These are phyloP conservation scores for Cataglyphis altisquamis DNA, from an alignment of 2,888 invertebrate genomes.

Conservation along the genomic window DNA sequence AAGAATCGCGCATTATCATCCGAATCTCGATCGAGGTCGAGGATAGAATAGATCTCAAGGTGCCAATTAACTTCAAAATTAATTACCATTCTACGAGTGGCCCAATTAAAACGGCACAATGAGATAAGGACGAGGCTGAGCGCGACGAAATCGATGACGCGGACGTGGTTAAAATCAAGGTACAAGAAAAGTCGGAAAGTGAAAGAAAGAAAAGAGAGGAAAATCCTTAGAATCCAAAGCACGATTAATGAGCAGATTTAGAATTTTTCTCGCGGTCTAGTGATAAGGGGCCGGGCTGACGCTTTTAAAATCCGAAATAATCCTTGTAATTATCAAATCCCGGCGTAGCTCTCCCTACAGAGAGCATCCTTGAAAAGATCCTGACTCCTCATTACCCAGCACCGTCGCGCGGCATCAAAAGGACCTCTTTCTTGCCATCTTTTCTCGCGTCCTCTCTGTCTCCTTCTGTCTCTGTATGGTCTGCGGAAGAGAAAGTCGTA, in stretches of 20 bases:
- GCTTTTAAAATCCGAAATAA: slow-evolving; percentile 83
- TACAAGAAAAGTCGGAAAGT: background rate
- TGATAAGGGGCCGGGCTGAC: slow-evolving; percentile 79
- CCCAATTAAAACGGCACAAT: slow-evolving; percentile 77
- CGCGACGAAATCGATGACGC: slow-evolving; percentile 68
- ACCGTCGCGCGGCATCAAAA: slow-evolving; percentile 78
- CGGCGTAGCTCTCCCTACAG: slow-evolving; percentile 76
- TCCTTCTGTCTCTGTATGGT: slow-evolving; percentile 20
- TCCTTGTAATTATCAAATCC: slow-evolving; percentile 86
- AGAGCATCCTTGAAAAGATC: slow-evolving; percentile 83
- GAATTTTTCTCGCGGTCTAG: slow-evolving; percentile 85
- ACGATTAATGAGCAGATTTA: slow-evolving; percentile 84
- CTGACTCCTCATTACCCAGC: slow-evolving; percentile 84
- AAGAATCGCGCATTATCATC: slow-evolving; percentile 32
- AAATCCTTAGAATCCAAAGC: slow-evolving; percentile 57
- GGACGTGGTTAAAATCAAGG: slow-evolving; percentile 27
- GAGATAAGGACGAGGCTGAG: slow-evolving; percentile 56
- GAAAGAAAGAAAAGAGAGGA: slow-evolving; percentile 9
- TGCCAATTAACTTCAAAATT: slow-evolving; percentile 71
- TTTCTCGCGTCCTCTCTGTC: slow-evolving; percentile 36
- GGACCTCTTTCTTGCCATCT: slow-evolving; percentile 71
- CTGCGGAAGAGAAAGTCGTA: slow-evolving; percentile 63
- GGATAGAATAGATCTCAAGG: background rate
- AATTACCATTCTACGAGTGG: slow-evolving; percentile 74
- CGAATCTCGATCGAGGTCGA: slow-evolving; percentile 16